Evolutionary conservation across 2,888 invertebrate species (phyloP).

Genomic region (Cosmia trapezina): DNA sequence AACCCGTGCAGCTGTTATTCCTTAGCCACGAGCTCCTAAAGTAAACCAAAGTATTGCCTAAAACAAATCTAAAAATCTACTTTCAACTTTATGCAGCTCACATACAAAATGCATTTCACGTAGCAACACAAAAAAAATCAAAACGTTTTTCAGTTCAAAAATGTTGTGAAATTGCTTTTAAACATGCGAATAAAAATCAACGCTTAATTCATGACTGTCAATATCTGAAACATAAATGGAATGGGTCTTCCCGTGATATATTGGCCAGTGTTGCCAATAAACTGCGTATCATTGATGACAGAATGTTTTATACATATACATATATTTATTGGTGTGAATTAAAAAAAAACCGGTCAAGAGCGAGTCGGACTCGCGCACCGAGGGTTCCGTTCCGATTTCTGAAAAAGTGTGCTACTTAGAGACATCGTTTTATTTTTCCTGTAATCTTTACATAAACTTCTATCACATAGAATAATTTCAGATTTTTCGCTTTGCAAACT

Average conservation of each 20-base stretch:
- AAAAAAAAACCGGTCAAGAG: no score
- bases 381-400: no score
- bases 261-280: constrained; percentile 57
- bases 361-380: no score
- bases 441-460: no score
- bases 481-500: no score
- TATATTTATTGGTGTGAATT: constrained; percentile 43
- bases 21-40: no score
- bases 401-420: no score
- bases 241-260: constrained; percentile 64
- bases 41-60: no score
- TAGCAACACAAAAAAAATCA: constrained; percentile 6
- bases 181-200: constrained; percentile 58
- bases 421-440: no score
- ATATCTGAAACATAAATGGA: constrained; percentile 67
- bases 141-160: constrained; percentile 31
- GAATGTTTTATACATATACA: constrained; percentile 53
- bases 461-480: no score
- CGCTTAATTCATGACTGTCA: constrained; percentile 67
- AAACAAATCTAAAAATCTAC: background rate
- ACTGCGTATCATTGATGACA: constrained; percentile 64
- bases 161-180: constrained; percentile 46
- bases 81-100: background rate
- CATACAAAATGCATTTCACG: constrained; percentile 8
- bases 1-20: no score